A percentile compares a stretch with the other conserved stretches of the same genome.
phyloP scores from a whole-genome alignment of 2,888 invertebrate species.

The Mamestra brassicae region DNA sequence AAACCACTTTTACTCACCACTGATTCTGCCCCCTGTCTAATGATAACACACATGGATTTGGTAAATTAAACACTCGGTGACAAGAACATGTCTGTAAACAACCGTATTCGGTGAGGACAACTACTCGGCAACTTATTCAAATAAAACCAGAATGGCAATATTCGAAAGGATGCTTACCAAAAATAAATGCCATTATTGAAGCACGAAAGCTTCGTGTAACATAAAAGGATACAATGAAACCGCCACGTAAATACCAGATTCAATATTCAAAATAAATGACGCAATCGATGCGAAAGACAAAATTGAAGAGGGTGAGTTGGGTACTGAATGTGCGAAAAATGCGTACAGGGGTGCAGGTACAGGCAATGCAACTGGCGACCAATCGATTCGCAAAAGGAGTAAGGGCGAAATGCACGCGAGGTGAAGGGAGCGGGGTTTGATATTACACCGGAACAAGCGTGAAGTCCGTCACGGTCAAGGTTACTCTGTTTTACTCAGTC shows the following conservation, averaged over 20 bases:
- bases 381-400: slow-evolving; percentile 80
- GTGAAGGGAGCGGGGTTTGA: slow-evolving; percentile 68
- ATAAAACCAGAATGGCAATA: slow-evolving; percentile 40
- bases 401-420: slow-evolving; percentile 67
- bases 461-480: slow-evolving; percentile 85
- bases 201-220: slow-evolving; percentile 25
- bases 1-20: slow-evolving; percentile 82
- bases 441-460: slow-evolving; percentile 75
- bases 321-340: slow-evolving; percentile 7
- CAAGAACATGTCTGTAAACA: slow-evolving; percentile 1
- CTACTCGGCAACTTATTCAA: background rate
- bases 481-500: slow-evolving; percentile 75
- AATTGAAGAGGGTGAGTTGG: slow-evolving; percentile 14
- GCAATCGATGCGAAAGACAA: slow-evolving; percentile 20
- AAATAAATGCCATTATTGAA: slow-evolving; percentile 35
- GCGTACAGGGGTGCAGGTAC: slow-evolving; percentile 18
- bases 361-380: slow-evolving; percentile 46
- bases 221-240: slow-evolving; percentile 28
- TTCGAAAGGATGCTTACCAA: slow-evolving; percentile 40
- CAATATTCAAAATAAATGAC: slow-evolving; percentile 2
- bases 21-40: slow-evolving; percentile 71
- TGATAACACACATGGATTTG: slow-evolving; percentile 49
- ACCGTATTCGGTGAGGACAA: slow-evolving; percentile 12
- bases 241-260: background rate
- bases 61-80: slow-evolving; percentile 17